Evolutionary conservation across 2,113 vertebrate species (phyloP), one percentile per base, ranked within the genome.

Genomic region (Phaethornis superciliosus): DNA sequence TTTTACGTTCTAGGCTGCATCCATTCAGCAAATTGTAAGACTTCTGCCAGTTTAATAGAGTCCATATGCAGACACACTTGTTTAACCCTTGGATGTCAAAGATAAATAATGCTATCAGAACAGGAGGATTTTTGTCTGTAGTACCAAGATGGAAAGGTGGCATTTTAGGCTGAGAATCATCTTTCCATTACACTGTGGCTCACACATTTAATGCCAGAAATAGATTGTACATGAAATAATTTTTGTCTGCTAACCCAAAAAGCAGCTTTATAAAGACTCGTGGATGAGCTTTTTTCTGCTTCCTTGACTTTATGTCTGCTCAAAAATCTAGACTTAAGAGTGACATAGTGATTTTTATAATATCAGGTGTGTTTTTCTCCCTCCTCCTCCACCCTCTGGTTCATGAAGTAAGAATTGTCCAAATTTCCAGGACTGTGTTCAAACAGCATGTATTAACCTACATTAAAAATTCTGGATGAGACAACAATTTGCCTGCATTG

Each of bases 311-410:
- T 60, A 30, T 49, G 8, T 60, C 55, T 59, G 60, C 67, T 82
- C 63, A 85, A 56, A 89, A 68, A 46, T 69, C 63, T 80, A 69
- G 40, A 56, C 35, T 60, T 49, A 21, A 65, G n/a, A 40, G 26
- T 76, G 52, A 85, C 44, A 14, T 78, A 49, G 58, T 46, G 37
- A 22, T 83, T 68, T 68, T 24, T 82, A 26, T 68, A 52, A 24
- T 68, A 47, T 49, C 42, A 79, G n/a, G 23, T 60, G 10, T 59
- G 30, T 78, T 69, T 35, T 74, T 83, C n/a, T 5, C 32, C 8
- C 8, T 46, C 8, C 10, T 3, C 5, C 75, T 30, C 23, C 2
- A 4, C 5, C 14, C 8, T 13, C 6, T 5, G 3, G 1, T 42
- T 52, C 24, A 26, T 4, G 1, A 72, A 52, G 24, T 5, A 74